These are phyloP conservation scores for Archips xylosteana DNA, from an alignment of 2,888 invertebrate genomes.

Conservation along the genomic window DNA sequence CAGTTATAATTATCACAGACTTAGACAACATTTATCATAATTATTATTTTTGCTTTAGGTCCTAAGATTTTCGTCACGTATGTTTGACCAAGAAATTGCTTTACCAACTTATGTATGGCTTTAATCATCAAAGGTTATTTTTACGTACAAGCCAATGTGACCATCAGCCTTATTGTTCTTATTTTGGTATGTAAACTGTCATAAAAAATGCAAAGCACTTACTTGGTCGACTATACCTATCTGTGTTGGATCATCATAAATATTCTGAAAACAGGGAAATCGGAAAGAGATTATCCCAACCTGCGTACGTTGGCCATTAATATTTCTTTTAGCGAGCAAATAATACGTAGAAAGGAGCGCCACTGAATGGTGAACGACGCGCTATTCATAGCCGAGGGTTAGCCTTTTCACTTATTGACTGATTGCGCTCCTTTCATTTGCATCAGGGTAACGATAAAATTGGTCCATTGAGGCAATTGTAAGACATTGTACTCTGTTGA, in stretches of 20 bases:
- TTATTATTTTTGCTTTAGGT: no score
- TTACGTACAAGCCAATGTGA: no score
- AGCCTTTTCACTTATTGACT: constrained; percentile 39
- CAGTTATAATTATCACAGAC: background rate
- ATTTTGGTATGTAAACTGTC: no score
- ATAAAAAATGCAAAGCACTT: no score
- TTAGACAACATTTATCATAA: background rate
- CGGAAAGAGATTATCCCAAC: constrained; percentile 35
- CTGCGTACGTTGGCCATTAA: constrained; percentile 26
- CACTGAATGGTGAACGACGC: constrained; percentile 10
- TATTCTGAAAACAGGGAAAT: constrained; percentile 21
- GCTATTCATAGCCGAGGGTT: constrained; percentile 18
- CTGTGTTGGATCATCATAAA: constrained; percentile 13
- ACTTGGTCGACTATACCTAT: background rate
- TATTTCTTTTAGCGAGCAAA: constrained; percentile 30
- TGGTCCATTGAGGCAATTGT: constrained; percentile 33
- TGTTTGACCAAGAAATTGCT: no score
- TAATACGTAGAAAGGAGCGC: constrained; percentile 13
- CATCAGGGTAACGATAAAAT: constrained; percentile 22
- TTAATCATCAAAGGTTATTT: no score
- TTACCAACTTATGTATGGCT: no score
- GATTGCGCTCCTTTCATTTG: constrained; percentile 25
- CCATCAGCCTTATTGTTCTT: no score
- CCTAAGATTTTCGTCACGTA: no score
- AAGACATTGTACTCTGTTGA: constrained; percentile 26